Evolutionary conservation across 2,113 vertebrate species (phyloP), one percentile per base, ranked within the genome.

Genomic region (Cyanoramphus novaezelandiae): DNA sequence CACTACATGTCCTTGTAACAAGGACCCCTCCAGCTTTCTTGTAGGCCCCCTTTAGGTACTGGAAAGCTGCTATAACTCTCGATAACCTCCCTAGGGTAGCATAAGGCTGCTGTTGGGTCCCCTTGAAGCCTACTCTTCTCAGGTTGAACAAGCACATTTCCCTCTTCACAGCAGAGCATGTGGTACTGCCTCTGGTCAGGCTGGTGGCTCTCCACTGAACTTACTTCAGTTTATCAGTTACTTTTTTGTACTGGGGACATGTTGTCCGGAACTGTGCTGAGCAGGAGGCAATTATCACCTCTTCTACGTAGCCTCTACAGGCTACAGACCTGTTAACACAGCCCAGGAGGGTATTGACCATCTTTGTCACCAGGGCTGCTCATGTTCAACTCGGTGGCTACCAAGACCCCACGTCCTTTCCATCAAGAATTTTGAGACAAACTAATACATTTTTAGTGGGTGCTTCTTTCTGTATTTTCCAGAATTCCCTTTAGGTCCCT

Each of bases 271-370:
- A 75, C 14, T 47, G 24, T 17, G 20, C 43, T 28, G 10, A 52
- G 16, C 9, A 82, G 70, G 20, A 69, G 84, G 33, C 17, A 75
- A 62, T 28, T 59, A 59, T 25, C 37, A 50, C 20, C 27, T 47
- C 20, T 44, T 21, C 39, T 9, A 3, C n/a, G 33, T n/a, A 57
- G 55, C 20, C 33, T 9, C 57, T 33, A 55, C 24, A 55, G 25
- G 63, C 23, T 64, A 49, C 8, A 11, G 19, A 80, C 23, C 43
- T 35, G 15, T 43, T 72, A 64, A 82, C 49, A 39, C 47, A 65
- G 44, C 23, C 13, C 0, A 0, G 17, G 29, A 33, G 3, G 14
- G 39, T 7, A 39, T 2, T 41, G 53, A 50, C 59, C 35, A 80
- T 3, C 57, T 76, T 57, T 74, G 44, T 50, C 65, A 52, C 17